Percentiles rank a stretch among this genome's conserved stretches.
Conservation (phyloP, 1,140 invertebrate species). For the Drosophila chauvacae region DNA sequence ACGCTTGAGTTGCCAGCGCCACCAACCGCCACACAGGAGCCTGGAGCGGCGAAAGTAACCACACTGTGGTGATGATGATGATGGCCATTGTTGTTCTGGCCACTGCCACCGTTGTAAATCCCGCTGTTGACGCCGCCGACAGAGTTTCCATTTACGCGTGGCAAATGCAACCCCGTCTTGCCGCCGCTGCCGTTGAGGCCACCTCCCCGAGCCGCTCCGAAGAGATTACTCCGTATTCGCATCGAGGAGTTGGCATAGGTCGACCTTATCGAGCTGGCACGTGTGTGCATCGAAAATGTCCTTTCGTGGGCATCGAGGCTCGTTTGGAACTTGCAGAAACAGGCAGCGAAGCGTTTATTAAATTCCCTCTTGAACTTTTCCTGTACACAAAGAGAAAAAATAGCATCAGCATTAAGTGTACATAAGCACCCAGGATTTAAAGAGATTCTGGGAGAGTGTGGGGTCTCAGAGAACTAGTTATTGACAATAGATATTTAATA, state of each 20-base stretch:
- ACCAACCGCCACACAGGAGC: conserved; percentile 5
- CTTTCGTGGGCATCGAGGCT: conserved; percentile 70
- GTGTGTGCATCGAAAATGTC: conserved; percentile 81
- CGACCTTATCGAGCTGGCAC: conserved; percentile 78
- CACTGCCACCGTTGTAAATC: conserved; percentile 14
- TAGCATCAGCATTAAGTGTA: neutral
- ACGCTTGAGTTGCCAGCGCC: neutral
- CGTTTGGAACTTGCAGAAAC: conserved; percentile 76
- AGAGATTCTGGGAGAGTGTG: neutral
- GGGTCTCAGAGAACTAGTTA: neutral
- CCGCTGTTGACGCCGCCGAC: conserved; percentile 30
- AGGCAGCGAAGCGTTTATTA: conserved; percentile 87
- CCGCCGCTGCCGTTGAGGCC: conserved; percentile 13
- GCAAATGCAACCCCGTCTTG: conserved; percentile 36
- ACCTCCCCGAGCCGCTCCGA: conserved; percentile 26
- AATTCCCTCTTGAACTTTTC: conserved; percentile 91
- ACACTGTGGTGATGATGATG: conserved; percentile 53
- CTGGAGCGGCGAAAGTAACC: conserved; percentile 62
- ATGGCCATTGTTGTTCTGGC: conserved; percentile 51
- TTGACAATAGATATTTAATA: neutral
- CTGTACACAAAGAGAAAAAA: conserved; percentile 75
- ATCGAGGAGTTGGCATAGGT: conserved; percentile 78
- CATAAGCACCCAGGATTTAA: fast-evolving
- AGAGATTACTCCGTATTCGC: conserved; percentile 77
- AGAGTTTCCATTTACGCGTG: conserved; percentile 13